Conservation (phyloP, 2,797 vertebrate species). For the Orestias chungarensis region DNA sequence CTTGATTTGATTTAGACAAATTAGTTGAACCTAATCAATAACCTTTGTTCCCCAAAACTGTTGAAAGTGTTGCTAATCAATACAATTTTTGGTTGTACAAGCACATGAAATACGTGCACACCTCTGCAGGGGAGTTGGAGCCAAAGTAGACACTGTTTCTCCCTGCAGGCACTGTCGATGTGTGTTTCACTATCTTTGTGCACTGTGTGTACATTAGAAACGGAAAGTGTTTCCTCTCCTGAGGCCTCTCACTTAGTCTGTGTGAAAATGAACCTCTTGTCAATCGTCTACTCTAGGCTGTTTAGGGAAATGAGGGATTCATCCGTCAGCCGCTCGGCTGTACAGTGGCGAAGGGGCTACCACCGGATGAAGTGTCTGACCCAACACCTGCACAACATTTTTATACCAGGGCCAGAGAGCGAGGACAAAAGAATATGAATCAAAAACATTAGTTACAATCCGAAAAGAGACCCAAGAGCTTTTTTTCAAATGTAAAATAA, state of each 20-base stretch:
- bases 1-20: neutral
- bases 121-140: slow-evolving; percentile 11
- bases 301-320: slow-evolving; percentile 72
- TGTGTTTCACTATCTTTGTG: slow-evolving; percentile 42
- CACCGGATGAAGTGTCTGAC: slow-evolving; percentile 56
- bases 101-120: slow-evolving; percentile 20
- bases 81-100: neutral
- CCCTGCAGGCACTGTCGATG: slow-evolving; percentile 40
- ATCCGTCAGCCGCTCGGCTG: slow-evolving; percentile 54
- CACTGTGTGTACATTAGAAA: slow-evolving; percentile 51
- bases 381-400: slow-evolving; percentile 64
- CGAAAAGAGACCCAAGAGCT: slow-evolving; percentile 55
- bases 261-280: slow-evolving; percentile 73
- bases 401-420: slow-evolving; percentile 30
- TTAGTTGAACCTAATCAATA: neutral
- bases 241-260: slow-evolving; percentile 70
- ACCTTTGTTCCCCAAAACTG: neutral
- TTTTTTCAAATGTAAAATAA: slow-evolving; percentile 40
- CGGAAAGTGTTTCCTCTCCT: slow-evolving; percentile 69
- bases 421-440: slow-evolving; percentile 49
- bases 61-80: neutral
- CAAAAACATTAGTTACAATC: slow-evolving; percentile 61
- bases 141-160: slow-evolving; percentile 55
- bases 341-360: slow-evolving; percentile 30
- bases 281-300: slow-evolving; percentile 72